Evolutionary conservation across 2,797 vertebrate species (phyloP).

Genomic region (Trachops cirrhosus): DNA sequence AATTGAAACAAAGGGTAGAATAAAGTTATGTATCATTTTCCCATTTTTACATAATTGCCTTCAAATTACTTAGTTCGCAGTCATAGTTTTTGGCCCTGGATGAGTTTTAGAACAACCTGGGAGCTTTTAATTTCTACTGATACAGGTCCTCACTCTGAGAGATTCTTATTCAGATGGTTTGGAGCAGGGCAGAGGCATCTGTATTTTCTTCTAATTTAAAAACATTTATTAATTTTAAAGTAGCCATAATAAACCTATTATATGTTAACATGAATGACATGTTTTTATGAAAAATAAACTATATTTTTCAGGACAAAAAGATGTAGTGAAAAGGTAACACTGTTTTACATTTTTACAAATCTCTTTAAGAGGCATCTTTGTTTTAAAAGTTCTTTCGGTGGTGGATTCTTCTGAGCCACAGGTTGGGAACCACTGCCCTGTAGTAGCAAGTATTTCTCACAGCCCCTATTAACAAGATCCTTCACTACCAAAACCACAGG

Average conservation of each 20-base stretch:
- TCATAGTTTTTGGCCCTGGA: background rate
- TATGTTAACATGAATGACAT: background rate
- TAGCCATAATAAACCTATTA: background rate
- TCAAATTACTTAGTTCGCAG: background rate
- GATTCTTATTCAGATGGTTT: background rate
- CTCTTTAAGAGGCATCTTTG: background rate
- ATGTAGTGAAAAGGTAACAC: background rate
- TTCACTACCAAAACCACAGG: background rate
- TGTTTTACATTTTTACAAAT: background rate
- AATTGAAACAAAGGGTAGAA: background rate
- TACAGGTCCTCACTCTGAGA: background rate
- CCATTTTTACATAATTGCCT: background rate
- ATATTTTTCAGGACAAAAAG: background rate
- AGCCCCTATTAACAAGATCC: background rate
- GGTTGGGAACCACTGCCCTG: background rate
- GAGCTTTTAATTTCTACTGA: background rate
- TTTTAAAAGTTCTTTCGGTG: background rate
- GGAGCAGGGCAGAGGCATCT: background rate
- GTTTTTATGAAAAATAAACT: background rate
- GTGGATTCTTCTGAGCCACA: background rate
- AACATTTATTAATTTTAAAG: background rate
- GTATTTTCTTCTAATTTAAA: background rate
- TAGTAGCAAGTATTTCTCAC: background rate
- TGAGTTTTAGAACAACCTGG: background rate
- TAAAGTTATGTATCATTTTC: background rate